Conservation (phyloP, 2,797 vertebrate species). For the Periophthalmus magnuspinnatus region DNA sequence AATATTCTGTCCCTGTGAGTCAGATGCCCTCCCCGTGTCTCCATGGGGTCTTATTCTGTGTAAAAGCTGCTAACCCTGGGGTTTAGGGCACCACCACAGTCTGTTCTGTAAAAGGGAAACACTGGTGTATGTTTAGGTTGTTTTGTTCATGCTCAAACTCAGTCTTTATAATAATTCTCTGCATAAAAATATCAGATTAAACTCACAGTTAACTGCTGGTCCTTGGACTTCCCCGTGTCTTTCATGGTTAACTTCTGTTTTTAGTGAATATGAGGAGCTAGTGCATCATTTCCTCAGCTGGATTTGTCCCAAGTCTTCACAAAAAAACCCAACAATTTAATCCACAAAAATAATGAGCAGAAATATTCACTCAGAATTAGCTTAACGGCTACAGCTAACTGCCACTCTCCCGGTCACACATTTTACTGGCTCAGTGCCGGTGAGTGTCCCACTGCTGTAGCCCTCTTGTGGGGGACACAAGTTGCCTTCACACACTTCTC, state of each 20-base stretch:
- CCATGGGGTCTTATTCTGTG: too few species aligned
- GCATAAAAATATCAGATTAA: not conserved
- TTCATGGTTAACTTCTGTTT: conserved; percentile 75
- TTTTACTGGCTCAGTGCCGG: too few species aligned
- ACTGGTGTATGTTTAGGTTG: too few species aligned
- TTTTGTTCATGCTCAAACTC: too few species aligned
- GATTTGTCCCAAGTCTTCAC: conserved; percentile 24
- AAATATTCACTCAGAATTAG: not conserved
- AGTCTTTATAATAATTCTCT: conserved; percentile 9
- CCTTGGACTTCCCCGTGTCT: conserved; percentile 83
- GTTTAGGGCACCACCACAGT: too few species aligned
- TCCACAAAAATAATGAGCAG: not conserved
- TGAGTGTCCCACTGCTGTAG: too few species aligned
- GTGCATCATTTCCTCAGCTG: conserved; percentile 24
- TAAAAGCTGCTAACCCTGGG: too few species aligned
- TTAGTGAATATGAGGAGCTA: conserved; percentile 14
- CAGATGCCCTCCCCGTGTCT: too few species aligned
- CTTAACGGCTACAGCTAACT: not conserved
- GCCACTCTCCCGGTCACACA: not conserved
- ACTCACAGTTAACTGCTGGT: conserved; percentile 87
- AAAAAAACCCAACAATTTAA: not conserved
- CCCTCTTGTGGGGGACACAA: too few species aligned
- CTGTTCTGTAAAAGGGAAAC: too few species aligned
- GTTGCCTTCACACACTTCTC: too few species aligned
- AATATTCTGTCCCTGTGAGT: too few species aligned